phyloP scores from a whole-genome alignment of 2,888 invertebrate species.

The Scrobipalpa atriplicella region DNA sequence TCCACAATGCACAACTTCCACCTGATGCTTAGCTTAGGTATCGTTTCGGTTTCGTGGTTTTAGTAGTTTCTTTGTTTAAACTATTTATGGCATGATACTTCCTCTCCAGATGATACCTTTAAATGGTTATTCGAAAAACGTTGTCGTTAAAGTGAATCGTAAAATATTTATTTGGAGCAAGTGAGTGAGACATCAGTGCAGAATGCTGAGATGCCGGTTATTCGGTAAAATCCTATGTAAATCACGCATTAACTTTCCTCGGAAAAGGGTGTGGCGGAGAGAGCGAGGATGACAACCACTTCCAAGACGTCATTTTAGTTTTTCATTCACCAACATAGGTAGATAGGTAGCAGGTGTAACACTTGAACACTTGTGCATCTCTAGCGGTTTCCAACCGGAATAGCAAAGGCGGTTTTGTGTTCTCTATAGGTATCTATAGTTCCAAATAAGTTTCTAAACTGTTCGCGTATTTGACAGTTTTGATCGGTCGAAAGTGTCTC shows the following conservation, averaged over 20 bases:
- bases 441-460: background rate
- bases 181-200: too few relatives aligned
- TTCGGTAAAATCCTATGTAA: conserved; percentile 15
- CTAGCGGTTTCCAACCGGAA: background rate
- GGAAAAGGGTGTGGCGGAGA: conserved; percentile 25
- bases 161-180: background rate
- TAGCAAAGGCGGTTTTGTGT: background rate
- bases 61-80: background rate
- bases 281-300: conserved; percentile 19
- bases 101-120: background rate
- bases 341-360: background rate
- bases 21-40: conserved; percentile 6
- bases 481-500: conserved; percentile 59
- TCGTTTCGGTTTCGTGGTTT: background rate
- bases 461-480: background rate
- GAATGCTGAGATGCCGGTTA: conserved; percentile 4
- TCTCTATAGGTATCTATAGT: background rate
- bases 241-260: conserved; percentile 15
- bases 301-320: conserved; percentile 21
- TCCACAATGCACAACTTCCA: background rate
- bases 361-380: background rate
- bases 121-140: background rate
- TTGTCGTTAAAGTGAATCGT: background rate
- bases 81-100: background rate
- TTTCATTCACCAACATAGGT: background rate